Evolutionary conservation across 2,797 vertebrate genomes (phyloP), one percentile per base, ranked within the genome.

Genomic region (Microcaecilia unicolor): DNA sequence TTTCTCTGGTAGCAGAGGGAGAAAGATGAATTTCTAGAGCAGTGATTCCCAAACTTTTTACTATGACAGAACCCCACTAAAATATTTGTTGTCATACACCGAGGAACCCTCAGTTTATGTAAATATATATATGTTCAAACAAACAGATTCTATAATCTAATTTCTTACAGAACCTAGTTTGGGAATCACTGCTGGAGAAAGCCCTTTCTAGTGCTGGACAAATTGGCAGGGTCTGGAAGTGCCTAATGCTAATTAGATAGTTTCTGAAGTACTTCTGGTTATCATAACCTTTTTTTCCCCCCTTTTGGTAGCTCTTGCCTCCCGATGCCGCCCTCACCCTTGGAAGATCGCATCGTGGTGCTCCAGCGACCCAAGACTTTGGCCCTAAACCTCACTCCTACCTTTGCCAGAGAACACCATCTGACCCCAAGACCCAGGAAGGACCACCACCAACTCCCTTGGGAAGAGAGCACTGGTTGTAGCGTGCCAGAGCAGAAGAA

Each of bases 271-370:
- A 12, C 3, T 8, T 4, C 9, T 5, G 6, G 10, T 22, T 2
- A 14, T 7, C 3, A 18, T 22, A 15, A 17, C 12, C 10, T 3
- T 9, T 9, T 19, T 10, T 9, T 23, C 15, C 5, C n/a, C 28
- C 14, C 5, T 11, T 6, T 10, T 13, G 7, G 2, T 46, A 79
- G 74, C 67, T 84, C 32, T 27, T 13, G 16, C 74, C 33, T 48
- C 48, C 41, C 31, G 66, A 85, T 86, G 80, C 82, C 82, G 74
- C 84, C 85, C 40, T 77, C 84, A 44, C 80, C 81, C 55, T 80
- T 82, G 55, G 83, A 80, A 80, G 84, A 88, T 73, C 82, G 87
- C 41, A 82, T 88, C 65, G 76, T 75, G 44, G 72, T 84, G 51
- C 74, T 84, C 67, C 86, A 82, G 68, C 79, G 82, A 61, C 86